Evolutionary conservation across 2,113 vertebrate species (phyloP).

Genomic region (Elanus axillaris): DNA sequence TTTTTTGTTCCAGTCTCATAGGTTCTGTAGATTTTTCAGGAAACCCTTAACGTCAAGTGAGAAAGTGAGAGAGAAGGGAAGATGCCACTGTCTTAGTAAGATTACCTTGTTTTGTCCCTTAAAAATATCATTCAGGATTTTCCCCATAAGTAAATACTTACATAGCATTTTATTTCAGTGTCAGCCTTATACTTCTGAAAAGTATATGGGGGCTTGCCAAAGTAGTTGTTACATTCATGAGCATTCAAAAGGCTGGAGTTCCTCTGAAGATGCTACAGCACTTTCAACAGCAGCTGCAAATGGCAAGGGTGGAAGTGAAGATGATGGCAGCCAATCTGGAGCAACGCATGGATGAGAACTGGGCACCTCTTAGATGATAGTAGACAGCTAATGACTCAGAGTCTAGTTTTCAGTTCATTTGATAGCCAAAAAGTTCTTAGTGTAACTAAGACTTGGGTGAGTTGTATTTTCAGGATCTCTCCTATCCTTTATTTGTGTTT

Average conservation of each 20-base stretch:
- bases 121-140: neutral
- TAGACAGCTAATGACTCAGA: fast-evolving
- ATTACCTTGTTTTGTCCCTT: neutral
- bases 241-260: neutral
- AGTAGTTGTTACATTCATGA: fast-evolving
- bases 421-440: neutral
- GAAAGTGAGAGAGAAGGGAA: neutral
- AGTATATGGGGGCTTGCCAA: neutral
- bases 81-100: neutral
- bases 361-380: neutral
- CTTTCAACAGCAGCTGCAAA: neutral
- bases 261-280: neutral
- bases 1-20: neutral
- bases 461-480: neutral
- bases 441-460: neutral
- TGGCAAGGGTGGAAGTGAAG: neutral
- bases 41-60: neutral
- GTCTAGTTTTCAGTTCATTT: neutral
- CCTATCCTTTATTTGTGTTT: neutral
- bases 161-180: neutral
- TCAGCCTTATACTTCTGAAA: neutral
- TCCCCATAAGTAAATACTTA: neutral
- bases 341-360: neutral
- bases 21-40: neutral
- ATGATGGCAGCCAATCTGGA: neutral